Conservation (phyloP, 2,797 vertebrate species). For the Phoebastria nigripes region DNA sequence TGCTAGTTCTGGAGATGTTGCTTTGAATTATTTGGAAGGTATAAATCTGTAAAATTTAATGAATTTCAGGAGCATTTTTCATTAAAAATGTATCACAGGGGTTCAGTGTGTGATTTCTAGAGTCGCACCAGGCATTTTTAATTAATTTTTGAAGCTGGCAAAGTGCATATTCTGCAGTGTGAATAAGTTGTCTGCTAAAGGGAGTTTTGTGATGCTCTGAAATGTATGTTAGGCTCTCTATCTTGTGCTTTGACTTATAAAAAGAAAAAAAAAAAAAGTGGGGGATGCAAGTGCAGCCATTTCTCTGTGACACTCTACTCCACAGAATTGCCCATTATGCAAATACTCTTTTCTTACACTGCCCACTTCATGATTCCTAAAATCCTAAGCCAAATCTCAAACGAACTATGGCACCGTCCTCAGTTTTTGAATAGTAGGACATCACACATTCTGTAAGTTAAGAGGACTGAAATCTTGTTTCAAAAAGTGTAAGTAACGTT, state of each 20-base stretch:
- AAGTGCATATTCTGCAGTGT: not conserved
- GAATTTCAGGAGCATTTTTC: constrained; percentile 6
- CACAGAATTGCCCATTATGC: not conserved
- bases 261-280: not conserved
- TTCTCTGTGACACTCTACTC: not conserved
- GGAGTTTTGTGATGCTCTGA: not conserved
- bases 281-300: accelerated
- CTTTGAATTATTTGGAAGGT: constrained; percentile 49
- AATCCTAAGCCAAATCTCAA: not conserved
- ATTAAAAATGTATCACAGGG: constrained; percentile 31
- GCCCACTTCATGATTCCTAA: not conserved
- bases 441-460: not conserved
- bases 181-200: constrained; percentile 12
- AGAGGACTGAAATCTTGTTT: not conserved
- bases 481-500: not conserved
- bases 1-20: constrained; percentile 4
- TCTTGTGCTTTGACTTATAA: not conserved
- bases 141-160: constrained; percentile 25
- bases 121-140: not conserved
- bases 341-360: not conserved
- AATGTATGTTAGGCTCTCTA: not conserved
- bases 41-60: constrained; percentile 21
- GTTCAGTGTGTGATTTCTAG: constrained; percentile 16
- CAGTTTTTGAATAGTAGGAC: not conserved
- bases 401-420: not conserved